Percentiles rank a stretch among this genome's conserved stretches.
These are phyloP conservation scores for Hypanus sabinus DNA, from an alignment of 2,113 vertebrate species.

Conservation along the genomic window DNA sequence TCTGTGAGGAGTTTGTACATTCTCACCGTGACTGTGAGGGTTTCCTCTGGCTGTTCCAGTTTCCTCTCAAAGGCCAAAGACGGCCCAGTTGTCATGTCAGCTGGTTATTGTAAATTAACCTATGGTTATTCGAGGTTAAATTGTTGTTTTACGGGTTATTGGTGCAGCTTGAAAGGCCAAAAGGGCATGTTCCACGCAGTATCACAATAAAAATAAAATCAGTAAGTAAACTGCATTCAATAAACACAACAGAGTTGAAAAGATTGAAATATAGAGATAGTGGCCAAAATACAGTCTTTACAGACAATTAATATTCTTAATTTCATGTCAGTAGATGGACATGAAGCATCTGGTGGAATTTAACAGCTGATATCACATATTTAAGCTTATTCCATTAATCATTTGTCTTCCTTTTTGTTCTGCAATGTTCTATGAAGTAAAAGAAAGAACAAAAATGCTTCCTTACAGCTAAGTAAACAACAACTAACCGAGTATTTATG, in stretches of 20 bases:
- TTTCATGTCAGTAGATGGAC: neutral
- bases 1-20: too few species aligned
- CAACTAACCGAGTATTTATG: neutral
- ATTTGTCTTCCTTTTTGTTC: neutral
- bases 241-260: neutral
- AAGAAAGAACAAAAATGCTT: neutral
- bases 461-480: neutral
- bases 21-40: too few species aligned
- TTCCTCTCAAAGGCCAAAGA: too few species aligned
- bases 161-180: too few species aligned
- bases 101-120: too few species aligned
- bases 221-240: neutral
- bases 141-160: too few species aligned
- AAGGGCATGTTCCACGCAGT: too few species aligned
- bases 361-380: neutral
- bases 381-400: neutral
- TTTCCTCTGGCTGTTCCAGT: too few species aligned
- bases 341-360: neutral
- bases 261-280: neutral
- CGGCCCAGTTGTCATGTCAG: too few species aligned
- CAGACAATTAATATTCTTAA: neutral
- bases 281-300: too few species aligned
- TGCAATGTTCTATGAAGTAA: neutral
- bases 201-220: neutral
- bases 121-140: too few species aligned